phyloP scores from a whole-genome alignment of 2,888 invertebrate species.

The Tenthredo scrophulariae region DNA sequence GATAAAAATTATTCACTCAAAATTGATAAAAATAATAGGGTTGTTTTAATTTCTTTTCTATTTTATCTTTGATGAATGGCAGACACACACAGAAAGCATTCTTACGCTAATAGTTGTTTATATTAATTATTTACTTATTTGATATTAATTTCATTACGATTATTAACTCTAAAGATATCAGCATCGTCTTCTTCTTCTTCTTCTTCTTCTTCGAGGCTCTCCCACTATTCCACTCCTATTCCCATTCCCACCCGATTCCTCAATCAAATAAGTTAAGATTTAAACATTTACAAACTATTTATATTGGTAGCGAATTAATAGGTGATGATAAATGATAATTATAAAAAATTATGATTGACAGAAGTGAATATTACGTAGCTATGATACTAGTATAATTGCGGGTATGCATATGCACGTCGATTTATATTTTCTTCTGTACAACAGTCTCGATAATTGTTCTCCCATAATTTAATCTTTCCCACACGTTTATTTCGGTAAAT shows the following conservation, averaged over 20 bases:
- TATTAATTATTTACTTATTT: constrained; percentile 44
- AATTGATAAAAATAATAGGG: background rate
- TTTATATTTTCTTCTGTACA: background rate
- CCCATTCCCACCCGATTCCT: background rate
- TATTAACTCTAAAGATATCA: constrained; percentile 13
- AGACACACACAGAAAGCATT: constrained; percentile 53
- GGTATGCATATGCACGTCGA: constrained; percentile 9
- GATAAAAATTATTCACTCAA: background rate
- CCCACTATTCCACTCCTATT: background rate
- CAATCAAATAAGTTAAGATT: background rate
- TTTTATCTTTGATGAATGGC: constrained; percentile 1
- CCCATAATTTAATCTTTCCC: constrained; percentile 4
- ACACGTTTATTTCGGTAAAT: constrained; percentile 57
- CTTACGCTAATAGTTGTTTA: constrained; percentile 48
- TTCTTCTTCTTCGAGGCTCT: background rate
- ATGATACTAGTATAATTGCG: background rate
- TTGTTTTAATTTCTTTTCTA: constrained; percentile 54
- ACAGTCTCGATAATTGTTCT: constrained; percentile 6
- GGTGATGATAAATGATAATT: constrained; percentile 8
- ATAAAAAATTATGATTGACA: constrained; percentile 6
- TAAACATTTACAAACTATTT: background rate
- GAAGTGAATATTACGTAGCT: background rate
- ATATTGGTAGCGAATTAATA: background rate
- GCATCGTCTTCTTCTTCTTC: background rate
- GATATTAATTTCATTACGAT: background rate